Percentiles rank a stretch among this genome's conserved stretches.
These are phyloP conservation scores for Siniperca scherzeri DNA, from an alignment of 2,797 vertebrate species.

Conservation along the genomic window DNA sequence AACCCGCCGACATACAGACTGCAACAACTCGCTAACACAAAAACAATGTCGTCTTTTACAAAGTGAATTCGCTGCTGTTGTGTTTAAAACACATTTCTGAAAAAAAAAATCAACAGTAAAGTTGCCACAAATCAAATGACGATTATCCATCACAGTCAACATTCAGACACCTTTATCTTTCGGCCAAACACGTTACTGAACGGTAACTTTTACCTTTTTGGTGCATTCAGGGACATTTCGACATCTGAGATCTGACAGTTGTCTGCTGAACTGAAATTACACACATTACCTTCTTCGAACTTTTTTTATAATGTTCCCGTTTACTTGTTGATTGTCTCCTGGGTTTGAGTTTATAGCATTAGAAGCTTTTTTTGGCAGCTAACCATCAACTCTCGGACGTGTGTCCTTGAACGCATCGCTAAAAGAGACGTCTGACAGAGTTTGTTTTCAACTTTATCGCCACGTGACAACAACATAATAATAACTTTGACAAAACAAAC, in stretches of 20 bases:
- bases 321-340: conserved; percentile 28
- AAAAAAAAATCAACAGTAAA: conserved; percentile 24
- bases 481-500: background rate
- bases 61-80: background rate
- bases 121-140: background rate
- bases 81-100: background rate
- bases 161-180: background rate
- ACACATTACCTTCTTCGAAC: background rate
- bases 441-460: background rate
- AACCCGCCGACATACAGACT: background rate
- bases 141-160: conserved; percentile 23
- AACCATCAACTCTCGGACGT: background rate
- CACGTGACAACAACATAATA: background rate
- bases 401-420: background rate
- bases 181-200: background rate
- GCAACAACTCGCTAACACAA: conserved; percentile 2
- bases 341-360: background rate
- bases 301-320: background rate
- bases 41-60: background rate
- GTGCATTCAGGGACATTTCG: conserved; percentile 8
- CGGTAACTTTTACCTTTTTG: background rate
- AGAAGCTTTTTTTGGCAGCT: background rate
- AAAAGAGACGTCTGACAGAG: too few species aligned
- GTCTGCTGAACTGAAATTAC: background rate
- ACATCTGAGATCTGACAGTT: background rate